Evolutionary conservation across 2,888 invertebrate species (phyloP), one percentile per base, ranked within the genome.

Genomic region (Caenorhabditis sp.): DNA sequence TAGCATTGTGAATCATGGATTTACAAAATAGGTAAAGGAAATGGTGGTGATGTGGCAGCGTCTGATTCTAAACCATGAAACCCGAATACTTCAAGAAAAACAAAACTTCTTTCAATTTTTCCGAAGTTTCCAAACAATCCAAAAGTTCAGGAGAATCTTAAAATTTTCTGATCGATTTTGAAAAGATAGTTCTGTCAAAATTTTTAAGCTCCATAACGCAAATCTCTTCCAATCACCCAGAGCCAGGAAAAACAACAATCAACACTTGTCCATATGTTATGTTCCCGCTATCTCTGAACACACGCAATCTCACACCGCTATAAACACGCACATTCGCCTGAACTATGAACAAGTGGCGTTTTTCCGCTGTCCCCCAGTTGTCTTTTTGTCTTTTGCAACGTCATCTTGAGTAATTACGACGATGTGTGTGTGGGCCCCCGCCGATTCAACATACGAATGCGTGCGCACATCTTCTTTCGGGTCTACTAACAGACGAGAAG

Each of bases 361-460:
- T 56, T 51, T 37, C 55, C 47, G 40, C 20, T 51, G 40, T n/a
- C n/a, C 40, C 40, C 13, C 40, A 40, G 40, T 40, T 55, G 28
- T 56, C 35, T 61, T 64, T 53, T 24, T 60, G 40, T 50, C 40
- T 35, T 76, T 76, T 67, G 67, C 76, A 76, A 76, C 76, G 76
- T 76, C 76, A 76, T 76, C 76, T 76, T 58, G 67, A 76, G 76
- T 76, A 76, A 76, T 76, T 76, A 67, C 76, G 76, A 68, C 61
- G 62, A 71, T 62, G 71, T 60, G 58, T 69, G 72, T 74, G 65
- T 74, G 76, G 76, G 65, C 67, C 60, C 60, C 60, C 60, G 60
- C 60, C 76, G 67, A 76, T 76, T 76, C 76, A 61, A 67, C 67
- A 55, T 60, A 60, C 67, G 67, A 76, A 76, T 76, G 61, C 67